Percentiles rank a stretch among this genome's conserved stretches.
Evolutionary conservation across 1,140 invertebrate species (phyloP).

Genomic region (Colletes latitarsis): DNA sequence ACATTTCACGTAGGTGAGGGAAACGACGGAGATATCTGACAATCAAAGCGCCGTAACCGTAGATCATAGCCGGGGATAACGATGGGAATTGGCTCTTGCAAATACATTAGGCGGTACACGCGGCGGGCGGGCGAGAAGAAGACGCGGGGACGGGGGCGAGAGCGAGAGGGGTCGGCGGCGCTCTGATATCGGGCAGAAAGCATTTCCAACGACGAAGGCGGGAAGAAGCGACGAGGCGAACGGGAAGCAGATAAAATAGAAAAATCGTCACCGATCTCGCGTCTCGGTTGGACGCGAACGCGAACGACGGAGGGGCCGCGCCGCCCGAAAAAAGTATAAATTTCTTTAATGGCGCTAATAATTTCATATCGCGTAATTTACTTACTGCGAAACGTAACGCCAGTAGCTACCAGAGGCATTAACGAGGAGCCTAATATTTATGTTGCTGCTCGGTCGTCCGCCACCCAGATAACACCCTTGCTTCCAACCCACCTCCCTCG

Average conservation of each 20-base stretch:
- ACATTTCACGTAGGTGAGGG: constrained; percentile 40
- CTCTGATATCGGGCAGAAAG: constrained; percentile 46
- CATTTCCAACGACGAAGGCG: constrained; percentile 35
- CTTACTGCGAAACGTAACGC: constrained; percentile 82
- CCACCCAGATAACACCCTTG: constrained; percentile 80
- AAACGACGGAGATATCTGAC: constrained; percentile 75
- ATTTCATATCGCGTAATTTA: constrained; percentile 83
- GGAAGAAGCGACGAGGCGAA: constrained; percentile 61
- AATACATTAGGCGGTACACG: constrained; percentile 78
- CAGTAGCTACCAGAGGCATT: constrained; percentile 81
- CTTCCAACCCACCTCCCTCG: constrained; percentile 59
- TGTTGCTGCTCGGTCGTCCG: constrained; percentile 79
- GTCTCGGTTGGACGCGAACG: constrained; percentile 35
- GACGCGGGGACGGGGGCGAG: constrained; percentile 2
- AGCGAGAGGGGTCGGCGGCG: neutral
- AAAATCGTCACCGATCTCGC: constrained; percentile 77
- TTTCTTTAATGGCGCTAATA: constrained; percentile 82
- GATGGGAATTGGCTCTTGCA: constrained; percentile 79
- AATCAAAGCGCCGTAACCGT: constrained; percentile 79
- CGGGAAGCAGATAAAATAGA: constrained; percentile 78
- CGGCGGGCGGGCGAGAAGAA: constrained; percentile 43
- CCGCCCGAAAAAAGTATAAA: constrained; percentile 78
- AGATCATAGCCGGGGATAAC: constrained; percentile 77
- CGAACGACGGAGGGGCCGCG: constrained; percentile 19
- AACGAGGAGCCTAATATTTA: constrained; percentile 82